Evolutionary conservation across 2,797 vertebrate species (phyloP).

Genomic region (Brachyrhaphis roseni): DNA sequence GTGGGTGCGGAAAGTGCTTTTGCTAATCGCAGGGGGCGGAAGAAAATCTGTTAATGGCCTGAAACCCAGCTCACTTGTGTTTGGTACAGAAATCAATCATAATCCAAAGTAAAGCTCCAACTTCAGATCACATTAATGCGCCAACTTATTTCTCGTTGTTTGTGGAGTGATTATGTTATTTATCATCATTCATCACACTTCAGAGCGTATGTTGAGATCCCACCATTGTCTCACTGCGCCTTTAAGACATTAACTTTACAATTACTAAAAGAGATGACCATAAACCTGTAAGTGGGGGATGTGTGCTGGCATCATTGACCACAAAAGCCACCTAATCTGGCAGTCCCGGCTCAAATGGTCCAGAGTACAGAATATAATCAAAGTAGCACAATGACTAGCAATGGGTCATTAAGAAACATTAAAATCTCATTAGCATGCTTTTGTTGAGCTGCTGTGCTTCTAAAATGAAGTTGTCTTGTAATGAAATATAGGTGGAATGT

Average conservation of each 20-base stretch:
- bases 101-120: constrained; percentile 48
- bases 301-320: constrained; percentile 45
- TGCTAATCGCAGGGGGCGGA: constrained; percentile 42
- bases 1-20: constrained; percentile 55
- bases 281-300: constrained; percentile 28
- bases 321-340: constrained; percentile 41
- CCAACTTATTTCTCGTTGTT: constrained; percentile 55
- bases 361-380: constrained; percentile 51
- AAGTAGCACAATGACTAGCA: constrained; percentile 34
- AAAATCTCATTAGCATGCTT: constrained; percentile 68
- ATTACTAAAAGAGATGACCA: constrained; percentile 22
- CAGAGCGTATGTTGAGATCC: constrained; percentile 27
- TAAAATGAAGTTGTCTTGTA: constrained; percentile 44
- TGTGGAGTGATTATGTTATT: constrained; percentile 33
- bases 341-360: constrained; percentile 51
- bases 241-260: constrained; percentile 28
- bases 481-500: constrained; percentile 47
- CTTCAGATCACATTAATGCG: constrained; percentile 40
- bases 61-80: constrained; percentile 43
- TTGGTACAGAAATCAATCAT: constrained; percentile 61
- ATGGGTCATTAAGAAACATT: constrained; percentile 70
- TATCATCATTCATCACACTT: constrained; percentile 26
- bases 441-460: constrained; percentile 55
- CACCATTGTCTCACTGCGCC: constrained; percentile 20
- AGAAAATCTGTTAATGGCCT: constrained; percentile 46